These are phyloP conservation scores for Megalops atlanticus DNA, from an alignment of 2,113 vertebrate genomes.

Conservation along the genomic window DNA sequence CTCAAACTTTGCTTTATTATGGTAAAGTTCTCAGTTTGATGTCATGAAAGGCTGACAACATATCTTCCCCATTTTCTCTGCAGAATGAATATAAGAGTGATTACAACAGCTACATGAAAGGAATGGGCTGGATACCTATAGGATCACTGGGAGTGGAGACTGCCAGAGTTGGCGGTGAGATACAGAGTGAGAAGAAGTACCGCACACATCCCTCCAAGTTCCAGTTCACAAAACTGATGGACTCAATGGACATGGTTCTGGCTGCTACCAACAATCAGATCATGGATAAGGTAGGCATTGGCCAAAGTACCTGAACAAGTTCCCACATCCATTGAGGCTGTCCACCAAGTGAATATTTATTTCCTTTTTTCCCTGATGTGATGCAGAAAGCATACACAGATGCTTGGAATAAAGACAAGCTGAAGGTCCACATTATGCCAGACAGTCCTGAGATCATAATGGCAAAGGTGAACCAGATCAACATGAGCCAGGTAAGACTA, in stretches of 20 bases:
- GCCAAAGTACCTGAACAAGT: not conserved
- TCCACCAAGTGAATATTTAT: not conserved
- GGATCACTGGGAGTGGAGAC: slow-evolving; percentile 88
- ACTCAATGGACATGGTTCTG: slow-evolving; percentile 89
- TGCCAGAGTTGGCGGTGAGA: slow-evolving; percentile 82
- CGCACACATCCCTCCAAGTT: slow-evolving; percentile 84
- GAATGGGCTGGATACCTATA: slow-evolving; percentile 88
- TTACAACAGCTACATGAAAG: slow-evolving; percentile 83
- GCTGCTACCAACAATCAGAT: slow-evolving; percentile 87
- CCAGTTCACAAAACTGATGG: slow-evolving; percentile 83
- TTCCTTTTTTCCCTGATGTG: slow-evolving; percentile 34
- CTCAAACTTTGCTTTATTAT: not conserved
- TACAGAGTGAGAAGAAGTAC: slow-evolving; percentile 87
- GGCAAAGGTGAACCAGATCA: slow-evolving; percentile 88
- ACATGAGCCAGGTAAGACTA: slow-evolving; percentile 81
- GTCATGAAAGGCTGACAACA: not conserved
- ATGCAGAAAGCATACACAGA: slow-evolving; percentile 82
- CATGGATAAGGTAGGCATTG: slow-evolving; percentile 84
- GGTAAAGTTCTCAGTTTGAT: too few species aligned
- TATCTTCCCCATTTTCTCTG: not conserved
- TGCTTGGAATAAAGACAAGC: slow-evolving; percentile 92
- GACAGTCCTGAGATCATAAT: slow-evolving; percentile 85
- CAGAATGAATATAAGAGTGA: slow-evolving; percentile 88
- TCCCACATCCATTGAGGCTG: not conserved
- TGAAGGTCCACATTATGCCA: slow-evolving; percentile 84